These are phyloP conservation scores for Siniperca chuatsi DNA, from an alignment of 2,113 vertebrate species.

Conservation along the genomic window DNA sequence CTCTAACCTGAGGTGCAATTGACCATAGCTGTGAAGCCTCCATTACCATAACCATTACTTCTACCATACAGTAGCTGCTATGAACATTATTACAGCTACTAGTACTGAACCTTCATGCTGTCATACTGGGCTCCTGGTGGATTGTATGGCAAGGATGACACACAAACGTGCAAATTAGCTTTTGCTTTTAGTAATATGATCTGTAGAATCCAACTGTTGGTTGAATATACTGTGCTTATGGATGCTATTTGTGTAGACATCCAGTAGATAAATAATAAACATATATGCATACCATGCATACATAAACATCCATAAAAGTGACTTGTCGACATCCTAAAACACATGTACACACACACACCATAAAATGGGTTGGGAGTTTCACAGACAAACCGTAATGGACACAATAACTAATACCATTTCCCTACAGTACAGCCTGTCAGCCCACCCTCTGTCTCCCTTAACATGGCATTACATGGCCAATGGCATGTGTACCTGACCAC, in stretches of 20 bases:
- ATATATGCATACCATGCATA: background rate
- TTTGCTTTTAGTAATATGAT: conserved; percentile 7
- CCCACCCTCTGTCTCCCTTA: conserved; percentile 47
- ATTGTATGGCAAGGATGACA: background rate
- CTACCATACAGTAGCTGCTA: background rate
- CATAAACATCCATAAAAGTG: conserved; percentile 1
- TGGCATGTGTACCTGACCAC: conserved; percentile 6
- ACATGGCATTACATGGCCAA: conserved; percentile 58
- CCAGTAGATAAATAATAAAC: background rate
- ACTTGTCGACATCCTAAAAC: background rate
- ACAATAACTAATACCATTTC: conserved; percentile 71
- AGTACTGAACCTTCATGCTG: conserved; percentile 1
- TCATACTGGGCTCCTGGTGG: background rate
- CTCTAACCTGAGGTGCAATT: conserved; percentile 13
- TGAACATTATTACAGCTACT: conserved; percentile 11
- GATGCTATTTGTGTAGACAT: background rate
- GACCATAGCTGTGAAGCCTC: conserved; percentile 14
- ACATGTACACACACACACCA: conserved; percentile 20
- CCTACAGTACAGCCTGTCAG: conserved; percentile 55
- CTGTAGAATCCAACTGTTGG: background rate
- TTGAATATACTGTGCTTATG: background rate
- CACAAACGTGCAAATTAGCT: background rate
- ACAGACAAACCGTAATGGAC: conserved; percentile 65
- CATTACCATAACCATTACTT: conserved; percentile 47
- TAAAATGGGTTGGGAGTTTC: conserved; percentile 62